Evolutionary conservation across 2,888 invertebrate genomes (phyloP).

Genomic region (Muscina levida): DNA sequence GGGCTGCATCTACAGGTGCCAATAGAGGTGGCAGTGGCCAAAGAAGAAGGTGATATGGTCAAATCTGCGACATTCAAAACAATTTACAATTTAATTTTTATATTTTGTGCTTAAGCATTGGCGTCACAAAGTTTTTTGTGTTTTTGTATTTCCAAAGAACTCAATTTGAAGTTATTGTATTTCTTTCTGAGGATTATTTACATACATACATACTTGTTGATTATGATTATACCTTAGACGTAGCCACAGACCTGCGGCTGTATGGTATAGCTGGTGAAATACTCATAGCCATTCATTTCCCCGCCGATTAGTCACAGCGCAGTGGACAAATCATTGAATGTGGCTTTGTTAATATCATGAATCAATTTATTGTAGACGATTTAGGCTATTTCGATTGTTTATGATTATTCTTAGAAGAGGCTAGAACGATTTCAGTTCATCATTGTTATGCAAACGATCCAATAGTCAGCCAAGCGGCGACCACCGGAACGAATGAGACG

Average conservation of each 20-base stretch:
- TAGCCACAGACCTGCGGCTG: neutral
- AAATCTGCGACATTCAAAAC: neutral
- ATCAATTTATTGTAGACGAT: too few species aligned
- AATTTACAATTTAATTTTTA: conserved; percentile 2
- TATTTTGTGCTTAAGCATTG: conserved; percentile 35
- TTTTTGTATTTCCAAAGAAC: neutral
- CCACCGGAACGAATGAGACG: too few species aligned
- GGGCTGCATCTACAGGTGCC: conserved; percentile 28
- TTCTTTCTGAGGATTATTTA: neutral
- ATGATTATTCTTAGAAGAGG: too few species aligned
- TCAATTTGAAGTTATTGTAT: neutral
- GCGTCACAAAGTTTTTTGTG: conserved; percentile 41
- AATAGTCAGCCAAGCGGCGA: too few species aligned
- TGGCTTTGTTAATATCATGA: too few species aligned
- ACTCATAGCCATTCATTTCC: neutral
- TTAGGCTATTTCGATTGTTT: too few species aligned
- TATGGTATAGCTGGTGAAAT: neutral
- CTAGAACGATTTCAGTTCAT: too few species aligned
- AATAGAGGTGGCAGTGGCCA: neutral
- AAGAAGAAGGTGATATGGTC: neutral
- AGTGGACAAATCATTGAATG: neutral
- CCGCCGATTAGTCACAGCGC: neutral
- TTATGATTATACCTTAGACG: neutral
- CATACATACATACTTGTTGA: neutral
- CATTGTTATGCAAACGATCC: too few species aligned